Evolutionary conservation across 2,113 vertebrate species (phyloP), one percentile per base, ranked within the genome.

Genomic region (Callorhinus ursinus): DNA sequence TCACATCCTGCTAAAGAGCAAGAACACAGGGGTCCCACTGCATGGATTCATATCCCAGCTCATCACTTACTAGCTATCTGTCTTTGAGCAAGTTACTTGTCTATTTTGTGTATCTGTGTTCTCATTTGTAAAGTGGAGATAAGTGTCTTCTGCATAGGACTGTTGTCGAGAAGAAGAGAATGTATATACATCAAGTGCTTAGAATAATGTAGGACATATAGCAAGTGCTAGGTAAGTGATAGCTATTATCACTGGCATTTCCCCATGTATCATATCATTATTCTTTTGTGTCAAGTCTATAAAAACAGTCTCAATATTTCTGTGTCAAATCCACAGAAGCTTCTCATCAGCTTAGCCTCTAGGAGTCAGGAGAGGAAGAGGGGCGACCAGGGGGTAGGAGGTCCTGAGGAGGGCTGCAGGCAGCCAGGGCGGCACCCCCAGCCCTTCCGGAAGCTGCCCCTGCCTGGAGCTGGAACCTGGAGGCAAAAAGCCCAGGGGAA

Each of bases 271-370:
- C 24, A 33, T 49, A 49, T 22, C 63, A 72, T 69, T 69, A 65
- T n/a, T 51, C 86, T 85, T 88, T 36, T 39, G 5, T 88, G 57
- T 86, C 31, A 49, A 7, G 31, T 76, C 28, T 86, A 74, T 22
- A 67, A 81, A 95, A 93, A 88, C 46, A n/a, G 91, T 55, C 46
- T 82, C 86, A 89, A 12, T 61, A 86, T 67, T 96, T 92, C 87
- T 88, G 39, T 63, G 42, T 94, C 92, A 76, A 46, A 5, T 21
- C 42, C 59, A 95, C 55, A 89, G 81, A 71, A 83, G 51, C 5
- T 28, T 53, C 76, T 49, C 49, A 57, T 80, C 81, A 39, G 28
- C 59, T 61, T 86, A 49, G 71, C 76, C 53, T 96, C 76, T 36
- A 39, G n/a, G 31, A 26, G 42, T 15, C 39, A 42, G 71, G 72